Conservation (phyloP, 2,113 vertebrate genomes). For the Pardalotus punctatus region DNA sequence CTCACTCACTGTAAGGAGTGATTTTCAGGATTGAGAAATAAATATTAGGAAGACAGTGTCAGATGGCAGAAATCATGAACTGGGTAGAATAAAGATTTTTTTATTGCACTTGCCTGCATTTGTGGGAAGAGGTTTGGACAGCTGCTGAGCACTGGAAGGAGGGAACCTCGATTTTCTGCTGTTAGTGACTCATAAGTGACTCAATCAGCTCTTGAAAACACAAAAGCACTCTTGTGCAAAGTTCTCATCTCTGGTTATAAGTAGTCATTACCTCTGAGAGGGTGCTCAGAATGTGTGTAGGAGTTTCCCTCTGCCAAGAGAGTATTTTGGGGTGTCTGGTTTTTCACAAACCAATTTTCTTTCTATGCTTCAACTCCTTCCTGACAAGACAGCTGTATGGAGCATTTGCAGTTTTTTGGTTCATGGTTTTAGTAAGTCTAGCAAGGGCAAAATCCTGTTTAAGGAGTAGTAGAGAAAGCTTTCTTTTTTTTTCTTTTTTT, state of each 20-base stretch:
- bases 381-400: background rate
- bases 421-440: background rate
- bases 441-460: background rate
- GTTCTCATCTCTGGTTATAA: background rate
- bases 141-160: background rate
- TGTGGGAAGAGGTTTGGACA: background rate
- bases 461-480: background rate
- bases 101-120: background rate
- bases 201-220: background rate
- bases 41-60: slow-evolving; percentile 30
- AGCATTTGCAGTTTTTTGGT: background rate
- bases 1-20: background rate
- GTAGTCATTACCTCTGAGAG: background rate
- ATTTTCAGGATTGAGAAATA: slow-evolving; percentile 25
- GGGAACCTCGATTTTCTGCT: fast-evolving
- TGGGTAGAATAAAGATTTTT: background rate
- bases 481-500: background rate
- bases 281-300: background rate
- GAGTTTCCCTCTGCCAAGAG: background rate
- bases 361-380: background rate
- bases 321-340: background rate
- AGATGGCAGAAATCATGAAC: slow-evolving; percentile 44
- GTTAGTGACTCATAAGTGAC: background rate
- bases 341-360: background rate
- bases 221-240: background rate